Evolutionary conservation across 2,113 vertebrate genomes (phyloP), one percentile per base, ranked within the genome.

Genomic region (Neomonachus schauinslandi): DNA sequence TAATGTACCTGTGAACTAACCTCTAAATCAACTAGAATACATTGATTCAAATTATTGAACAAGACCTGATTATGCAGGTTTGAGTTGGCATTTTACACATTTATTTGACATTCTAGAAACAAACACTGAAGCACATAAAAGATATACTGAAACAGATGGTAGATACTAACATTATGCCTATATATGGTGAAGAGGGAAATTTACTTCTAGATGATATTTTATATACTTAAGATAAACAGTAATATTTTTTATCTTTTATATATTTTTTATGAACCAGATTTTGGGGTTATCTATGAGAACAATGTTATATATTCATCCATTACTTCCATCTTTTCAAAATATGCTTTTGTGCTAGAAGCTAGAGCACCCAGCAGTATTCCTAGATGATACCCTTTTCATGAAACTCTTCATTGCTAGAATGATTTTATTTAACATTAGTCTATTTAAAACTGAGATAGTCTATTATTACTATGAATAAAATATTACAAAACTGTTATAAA

Each of bases 21-120:
- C 72, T 90, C 57, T 92, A 95, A 82, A 85, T 96, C 96, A 94
- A 97, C 92, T 77, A 82, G 22, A 82, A 79, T 63, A 36, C 2
- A 24, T 18, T 87, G 24, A 95, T 51, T 72, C 7, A 33, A 21
- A 49, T 91, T n/a, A 90, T 4, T 72, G 31, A 88, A 13, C 39
- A 53, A 42, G 36, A 5, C 16, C 46, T 98, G 98, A 98, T 98
- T 98, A 98, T 98, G 95, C 98, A 97, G 72, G 96, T 79, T 28
- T 87, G 33, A 98, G 82, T 98, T 98, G 97, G 98, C 97, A 98
- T 98, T 98, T 98, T 98, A 98, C 71, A 98, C 83, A 97, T 98
- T 97, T 71, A 90, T 93, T 98, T 98, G 95, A 98, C 94, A 97
- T 98, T 98, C 97, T 98, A 98, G 98, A 98, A 98, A 92, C 95